Base-by-base conservation (phyloP, 2,113 vertebrate species). In the Vicugna pacos region DNA sequence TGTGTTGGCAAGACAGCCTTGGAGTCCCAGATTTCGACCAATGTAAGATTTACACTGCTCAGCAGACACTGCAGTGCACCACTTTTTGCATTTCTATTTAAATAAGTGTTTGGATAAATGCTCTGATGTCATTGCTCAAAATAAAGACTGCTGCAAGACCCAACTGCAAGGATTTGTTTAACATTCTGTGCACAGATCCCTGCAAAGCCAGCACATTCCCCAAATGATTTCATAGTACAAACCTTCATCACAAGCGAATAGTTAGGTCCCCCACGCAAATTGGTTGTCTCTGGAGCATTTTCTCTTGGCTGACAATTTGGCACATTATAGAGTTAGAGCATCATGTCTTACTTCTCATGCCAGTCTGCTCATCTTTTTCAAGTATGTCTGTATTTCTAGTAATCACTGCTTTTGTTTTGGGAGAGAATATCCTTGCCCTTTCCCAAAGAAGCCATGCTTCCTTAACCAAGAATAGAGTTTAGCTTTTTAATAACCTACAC, bases 11-110 rank as follows among this genome's bases (percentile, higher is more conserved):
- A 92, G 72, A 93, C 1, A 86, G 52, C 24, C 22, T 85, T 38
- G 20, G 56, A 86, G 67, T 89, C 92, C 58, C 30, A 89, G 77
- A 93, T 97, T 94, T 93, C 12, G 89, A n/a, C 67, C 76, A 89
- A 19, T 58, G 77, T 75, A 58, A 91, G 86, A 94, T 82, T 91
- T 91, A 81, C 35, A 82, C 32, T 75, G 89, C 54, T 94, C 62
- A 70, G 85, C 62, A 93, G 60, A 73, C 20, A 28, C 85, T 86
- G 93, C 67, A 93, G 77, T 85, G 67, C 67, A 96, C 89, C 56
- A 95, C 60, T 85, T 75, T 94, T 83, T 94, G 76, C 89, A 95
- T 98, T 95, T 96, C 91, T 96, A 82, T 96, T 96, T 93, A 96
- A 97, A 89, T 67, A 89, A 96, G 60, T 81, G 80, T 95, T 96